Base-by-base conservation (phyloP, 1,140 invertebrate genomes). In the Galleria mellonella region DNA sequence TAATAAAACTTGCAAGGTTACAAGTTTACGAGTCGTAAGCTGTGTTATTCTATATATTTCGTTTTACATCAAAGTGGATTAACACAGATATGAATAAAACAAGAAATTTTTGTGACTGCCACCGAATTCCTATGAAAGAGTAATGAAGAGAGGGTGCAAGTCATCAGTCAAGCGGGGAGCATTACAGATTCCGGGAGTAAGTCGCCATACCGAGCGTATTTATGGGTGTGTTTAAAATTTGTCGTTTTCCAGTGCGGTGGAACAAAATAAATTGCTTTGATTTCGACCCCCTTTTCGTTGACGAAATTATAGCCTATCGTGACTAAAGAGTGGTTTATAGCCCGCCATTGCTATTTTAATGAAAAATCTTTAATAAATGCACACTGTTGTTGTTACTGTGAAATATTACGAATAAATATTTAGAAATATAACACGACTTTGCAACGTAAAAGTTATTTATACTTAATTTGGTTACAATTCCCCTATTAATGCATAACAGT, bases 151-250 rank as follows among this genome's bases (percentile, higher is more conserved):
- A 14, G 14, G 15, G 6, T 23, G 10, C 14, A 27, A 30, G 32
- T 8, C 39, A 17, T 23, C 7, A 29, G 49, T 1, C 30, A 32
- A 51, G 31, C 41, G 9, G 23, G 35, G 43, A 47, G 29, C 39
- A 23, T n/a, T 35, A 43, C 50, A 38, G 37, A 43, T 47, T 52
- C 44, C 35, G 1, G 8, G 9, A 43, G 45, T 44, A 42, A 50
- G 39, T 29, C 28, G 29, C 12, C 38, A 51, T 47, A 14, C 41
- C 36, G n/a, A n/a, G 37, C 28, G 9, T 43, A 47, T 47, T 47
- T 47, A 43, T 47, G 30, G 50, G 35, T 27, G 30, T 36, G 38
- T 46, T 52, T 46, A 47, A 52, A 54, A 44, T 54, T 48, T 37
- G 41, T 43, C 38, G 43, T 41, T 31, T 42, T 47, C 35, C 35